Evolutionary conservation across 1,140 invertebrate genomes (phyloP), one percentile per base, ranked within the genome.

Genomic region (Drusus annulatus): DNA sequence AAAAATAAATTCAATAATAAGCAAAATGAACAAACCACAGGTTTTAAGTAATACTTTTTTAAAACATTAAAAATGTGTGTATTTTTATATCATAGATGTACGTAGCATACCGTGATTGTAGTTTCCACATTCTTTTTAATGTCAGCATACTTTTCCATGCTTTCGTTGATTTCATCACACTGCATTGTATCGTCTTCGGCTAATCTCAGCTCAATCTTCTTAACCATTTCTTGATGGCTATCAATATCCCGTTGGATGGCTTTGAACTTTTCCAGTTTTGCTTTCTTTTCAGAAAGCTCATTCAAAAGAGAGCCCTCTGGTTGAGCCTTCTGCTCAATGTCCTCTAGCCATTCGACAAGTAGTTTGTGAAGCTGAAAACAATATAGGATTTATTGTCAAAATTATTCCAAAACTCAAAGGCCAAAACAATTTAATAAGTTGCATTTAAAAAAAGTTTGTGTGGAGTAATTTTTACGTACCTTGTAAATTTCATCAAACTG

Each of bases 211-310:
- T 94, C 94, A 3, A 96, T 87, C 85, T 94, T 93, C 74, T 95
- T 94, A 0, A 95, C 91, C 5, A 93, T 90, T 79, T 96, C 95
- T 54, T 89, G 91, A 71, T 97, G 95, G 6, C 92, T 92, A 60
- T 92, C 91, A 71, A 97, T 94, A 84, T 97, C 96, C 68, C 94
- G 91, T 79, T 94, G 92, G 51, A 96, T 91, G 0, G 93, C 92
- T 83, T 92, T 93, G 85, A 95, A 95, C 86, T 97, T 97, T 85
- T 97, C 96, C 3, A 97, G 84, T 19, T 95, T 93, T 3, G 96
- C 94, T 80, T 96, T 94, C 88, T 98, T 98, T 85, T 98, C 97
- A 79, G 95, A 95, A 10, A 98, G 89, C 87, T 98, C 97, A 84
- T 96, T 95, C 13, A 95, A 89, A 56, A 93, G 92, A 23, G 91